Evolutionary conservation across 2,797 vertebrate species (phyloP).

Genomic region (Chiloscyllium punctatum): DNA sequence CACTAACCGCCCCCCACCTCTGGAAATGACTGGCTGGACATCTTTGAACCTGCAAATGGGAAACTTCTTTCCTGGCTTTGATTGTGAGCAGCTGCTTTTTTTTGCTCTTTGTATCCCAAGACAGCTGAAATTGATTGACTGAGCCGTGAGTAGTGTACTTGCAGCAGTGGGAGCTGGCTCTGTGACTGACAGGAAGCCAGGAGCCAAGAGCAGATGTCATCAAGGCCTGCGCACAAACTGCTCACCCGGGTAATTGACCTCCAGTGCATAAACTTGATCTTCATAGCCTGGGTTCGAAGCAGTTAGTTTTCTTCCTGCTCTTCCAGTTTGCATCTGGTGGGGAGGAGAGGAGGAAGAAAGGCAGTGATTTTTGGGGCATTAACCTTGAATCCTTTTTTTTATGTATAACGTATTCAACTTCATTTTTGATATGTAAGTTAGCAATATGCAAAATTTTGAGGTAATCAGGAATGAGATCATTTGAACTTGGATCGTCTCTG

Average conservation of each 20-base stretch:
- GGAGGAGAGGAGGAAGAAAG: background rate
- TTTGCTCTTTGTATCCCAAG: background rate
- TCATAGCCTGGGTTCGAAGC: no score
- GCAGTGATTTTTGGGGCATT: background rate
- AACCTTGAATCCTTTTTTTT: background rate
- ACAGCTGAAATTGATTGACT: constrained; percentile 25
- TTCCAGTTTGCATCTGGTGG: background rate
- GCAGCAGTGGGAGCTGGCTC: background rate
- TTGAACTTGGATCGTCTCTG: background rate
- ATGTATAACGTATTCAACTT: no score
- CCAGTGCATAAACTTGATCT: constrained; percentile 28
- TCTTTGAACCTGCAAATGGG: background rate
- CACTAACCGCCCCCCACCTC: background rate
- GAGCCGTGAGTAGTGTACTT: background rate
- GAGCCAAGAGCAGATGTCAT: constrained; percentile 9
- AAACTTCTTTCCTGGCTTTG: background rate
- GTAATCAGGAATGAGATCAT: background rate
- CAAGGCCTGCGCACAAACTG: background rate
- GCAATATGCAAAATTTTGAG: background rate
- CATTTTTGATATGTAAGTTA: background rate
- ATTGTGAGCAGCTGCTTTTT: background rate
- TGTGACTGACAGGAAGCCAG: constrained; percentile 22
- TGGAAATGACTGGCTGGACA: background rate
- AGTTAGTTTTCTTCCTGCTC: background rate
- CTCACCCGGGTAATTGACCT: background rate